Evolutionary conservation across 35 echinoderm and acorn worm species (phyloP), one percentile per base, ranked within the genome.

Genomic region (Holothuria glaberrima): DNA sequence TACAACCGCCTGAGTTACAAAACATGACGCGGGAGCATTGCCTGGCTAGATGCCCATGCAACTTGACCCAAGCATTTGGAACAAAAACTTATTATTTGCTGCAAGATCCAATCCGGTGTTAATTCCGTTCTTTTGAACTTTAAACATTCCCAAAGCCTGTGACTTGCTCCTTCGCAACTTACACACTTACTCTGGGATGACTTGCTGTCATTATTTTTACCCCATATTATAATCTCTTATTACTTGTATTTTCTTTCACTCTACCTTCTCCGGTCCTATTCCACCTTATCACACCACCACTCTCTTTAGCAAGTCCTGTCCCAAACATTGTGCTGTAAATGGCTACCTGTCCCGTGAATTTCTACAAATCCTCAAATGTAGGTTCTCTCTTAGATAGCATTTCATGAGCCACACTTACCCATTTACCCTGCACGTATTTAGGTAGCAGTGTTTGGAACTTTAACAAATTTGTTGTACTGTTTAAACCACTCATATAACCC

Each of bases 51-150:
- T 90, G 75, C 24, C 35, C 34, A 20, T n/a, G n/a, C n/a, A n/a
- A n/a, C n/a, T n/a, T n/a, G n/a, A n/a, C 73, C 71, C 30, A 90
- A 74, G 64, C 73, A 90, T 32, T 81, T 78, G 66, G 82, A 90
- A 48, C 73, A 59, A 59, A n/a, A 87, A 58, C 28, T 87, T 87
- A 29, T 87, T 87, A 32, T 68, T 67, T 17, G 36, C 32, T 0
- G 84, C 84, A 1, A 87, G 13, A 34, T 87, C 64, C 84, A 61
- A 87, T 28, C 84, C 68, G 20, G 17, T 60, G 6, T 87, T 34
- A 21, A 87, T 1, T 45, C 41, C 29, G 44, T n/a, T 20, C 14
- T 63, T 18, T 69, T 87, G 62, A 87, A 68, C 22, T 32, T 12
- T 4, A 30, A 7, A 48, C 84, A 87, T 58, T 87, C 36, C 61